Conservation (phyloP, 2,888 invertebrate species). For the Diarsia rubi region DNA sequence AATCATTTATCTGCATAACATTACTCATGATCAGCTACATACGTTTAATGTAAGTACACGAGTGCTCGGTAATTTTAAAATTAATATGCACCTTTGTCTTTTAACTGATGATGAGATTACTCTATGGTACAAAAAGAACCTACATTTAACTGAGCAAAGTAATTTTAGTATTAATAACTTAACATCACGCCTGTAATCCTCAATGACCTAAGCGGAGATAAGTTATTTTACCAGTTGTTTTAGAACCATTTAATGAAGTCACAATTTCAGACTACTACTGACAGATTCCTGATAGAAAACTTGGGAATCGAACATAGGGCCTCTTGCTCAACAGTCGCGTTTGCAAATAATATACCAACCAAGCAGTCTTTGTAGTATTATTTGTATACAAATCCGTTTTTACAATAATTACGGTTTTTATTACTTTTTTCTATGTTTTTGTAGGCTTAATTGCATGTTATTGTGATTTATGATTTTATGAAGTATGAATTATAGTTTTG, state of each 20-base stretch:
- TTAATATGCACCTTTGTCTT: conserved; percentile 38
- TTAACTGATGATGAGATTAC: conserved; percentile 21
- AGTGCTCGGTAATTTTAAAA: conserved; percentile 24
- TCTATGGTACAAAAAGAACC: conserved; percentile 32
- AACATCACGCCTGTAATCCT: neutral
- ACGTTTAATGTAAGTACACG: neutral
- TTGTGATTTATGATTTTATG: conserved; percentile 37
- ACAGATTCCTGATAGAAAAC: neutral
- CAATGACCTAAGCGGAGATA: neutral
- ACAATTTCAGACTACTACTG: neutral
- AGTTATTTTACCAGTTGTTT: neutral
- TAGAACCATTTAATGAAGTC: too few relatives aligned
- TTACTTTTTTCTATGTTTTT: conserved; percentile 30
- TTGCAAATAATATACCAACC: neutral
- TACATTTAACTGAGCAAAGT: conserved; percentile 17
- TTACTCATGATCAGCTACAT: conserved; percentile 28
- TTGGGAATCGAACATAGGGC: neutral
- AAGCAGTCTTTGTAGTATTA: conserved; percentile 16
- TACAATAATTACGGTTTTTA: conserved; percentile 24
- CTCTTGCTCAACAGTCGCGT: neutral
- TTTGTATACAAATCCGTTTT: neutral
- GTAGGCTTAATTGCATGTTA: conserved; percentile 48
- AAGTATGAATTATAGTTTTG: conserved; percentile 36
- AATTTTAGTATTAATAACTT: conserved; percentile 29
- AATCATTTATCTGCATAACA: conserved; percentile 45